These are phyloP conservation scores for Rhinolophus ferrumequinum DNA, from an alignment of 2,113 vertebrate species.

Conservation along the genomic window DNA sequence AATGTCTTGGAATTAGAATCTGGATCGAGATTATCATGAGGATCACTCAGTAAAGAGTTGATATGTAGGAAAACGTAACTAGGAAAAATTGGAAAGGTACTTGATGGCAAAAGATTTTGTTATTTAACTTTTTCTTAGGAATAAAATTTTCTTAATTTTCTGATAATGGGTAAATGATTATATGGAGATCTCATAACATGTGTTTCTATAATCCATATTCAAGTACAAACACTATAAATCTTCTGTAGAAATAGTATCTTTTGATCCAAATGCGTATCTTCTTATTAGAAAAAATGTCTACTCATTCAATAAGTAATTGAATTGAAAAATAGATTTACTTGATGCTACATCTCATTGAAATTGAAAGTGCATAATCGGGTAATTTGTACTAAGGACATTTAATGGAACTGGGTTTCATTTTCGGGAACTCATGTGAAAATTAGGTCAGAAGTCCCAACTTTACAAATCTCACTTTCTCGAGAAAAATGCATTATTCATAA, in stretches of 20 bases:
- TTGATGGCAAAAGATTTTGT: background rate
- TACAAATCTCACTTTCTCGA: conserved; percentile 66
- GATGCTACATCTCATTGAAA: conserved; percentile 4
- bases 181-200: background rate
- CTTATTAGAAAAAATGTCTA: conserved; percentile 42
- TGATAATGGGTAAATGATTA: background rate
- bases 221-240: background rate
- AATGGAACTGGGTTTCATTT: conserved; percentile 31
- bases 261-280: background rate
- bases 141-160: background rate
- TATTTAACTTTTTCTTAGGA: background rate
- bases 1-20: background rate
- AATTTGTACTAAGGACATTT: conserved; percentile 42
- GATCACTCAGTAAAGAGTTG: background rate
- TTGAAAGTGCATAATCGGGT: background rate
- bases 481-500: conserved; percentile 73
- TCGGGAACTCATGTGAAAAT: conserved; percentile 26
- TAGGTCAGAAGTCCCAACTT: conserved; percentile 62
- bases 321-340: conserved; percentile 42
- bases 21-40: background rate
- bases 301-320: conserved; percentile 40
- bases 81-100: background rate
- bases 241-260: background rate
- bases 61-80: background rate
- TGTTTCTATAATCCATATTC: background rate